Evolutionary conservation across 2,797 vertebrate species (phyloP), one percentile per base, ranked within the genome.

Genomic region (Astyanax mexicanus): DNA sequence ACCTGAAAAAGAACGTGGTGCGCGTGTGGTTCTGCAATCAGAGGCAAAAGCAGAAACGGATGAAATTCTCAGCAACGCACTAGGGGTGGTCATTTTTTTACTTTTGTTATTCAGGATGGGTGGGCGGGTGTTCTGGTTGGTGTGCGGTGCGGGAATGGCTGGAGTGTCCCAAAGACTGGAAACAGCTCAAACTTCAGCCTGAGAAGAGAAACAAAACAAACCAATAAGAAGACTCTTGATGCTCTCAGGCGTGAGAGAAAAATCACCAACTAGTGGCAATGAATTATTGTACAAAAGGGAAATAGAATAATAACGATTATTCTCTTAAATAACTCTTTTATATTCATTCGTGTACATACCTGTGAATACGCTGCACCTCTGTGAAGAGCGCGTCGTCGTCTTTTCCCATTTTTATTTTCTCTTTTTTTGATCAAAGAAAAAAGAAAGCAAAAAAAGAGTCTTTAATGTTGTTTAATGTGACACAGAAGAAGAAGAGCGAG

Each of bases 11-110:
- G 92, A 97, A 97, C 84, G 96, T 97, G 84, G 96, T 97, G 71
- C 90, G 96, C 23, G 96, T 97, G 68, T 97, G 96, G 96, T 97
- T 97, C 88, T 97, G 96, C 90, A 97, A 97, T 85, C 96, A 97
- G 90, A 90, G 96, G 92, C 96, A 97, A 89, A 97, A 97, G 88
- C 96, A 97, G 91, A 97, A 97, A 93, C 88, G 96, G 77, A 97
- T 97, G 96, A 97, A 97, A 88, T 97, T 97, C 89, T 97, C 96
- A 74, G 96, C 96, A 27, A 92, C 95, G 74, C 96, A 96, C 89
- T 97, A 92, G 89, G 64, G 69, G 32, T 70, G 29, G 29, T 2
- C 29, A 32, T 25, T 5, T 54, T 54, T 19, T 27, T 13, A 55
- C 29, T 55, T 2, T 27, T 27, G 0, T 29, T 27, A 6, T 55